A percentile compares a stretch with the other conserved stretches of the same genome.
Conservation (phyloP, 2,113 vertebrate genomes). For the Dromas ardeola region DNA sequence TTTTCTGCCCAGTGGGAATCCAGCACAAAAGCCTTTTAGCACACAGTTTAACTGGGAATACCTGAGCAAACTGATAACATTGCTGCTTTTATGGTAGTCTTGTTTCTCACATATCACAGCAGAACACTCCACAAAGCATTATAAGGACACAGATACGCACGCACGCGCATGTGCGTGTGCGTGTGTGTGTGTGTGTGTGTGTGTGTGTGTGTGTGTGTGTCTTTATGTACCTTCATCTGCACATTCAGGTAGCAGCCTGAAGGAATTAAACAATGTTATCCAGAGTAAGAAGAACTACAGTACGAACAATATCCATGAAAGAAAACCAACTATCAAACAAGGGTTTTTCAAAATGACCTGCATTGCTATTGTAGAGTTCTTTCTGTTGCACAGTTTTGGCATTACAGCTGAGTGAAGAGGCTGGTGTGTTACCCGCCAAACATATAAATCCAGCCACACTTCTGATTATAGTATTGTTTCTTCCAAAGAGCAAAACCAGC, state of each 20-base stretch:
- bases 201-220: neutral
- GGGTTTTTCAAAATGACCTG: neutral
- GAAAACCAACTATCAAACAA: neutral
- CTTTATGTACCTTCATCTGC: neutral
- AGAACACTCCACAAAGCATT: neutral
- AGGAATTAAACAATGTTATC: neutral
- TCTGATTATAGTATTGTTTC: neutral
- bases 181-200: too few species aligned
- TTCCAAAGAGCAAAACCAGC: neutral
- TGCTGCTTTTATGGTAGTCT: conserved; percentile 2
- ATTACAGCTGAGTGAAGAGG: neutral
- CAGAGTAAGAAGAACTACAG: neutral
- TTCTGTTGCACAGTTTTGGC: neutral
- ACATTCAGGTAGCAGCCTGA: neutral
- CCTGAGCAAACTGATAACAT: conserved; percentile 50
- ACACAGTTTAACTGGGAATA: conserved; percentile 46
- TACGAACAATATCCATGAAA: neutral
- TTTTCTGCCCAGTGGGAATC: conserved; percentile 48
- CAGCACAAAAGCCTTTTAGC: conserved; percentile 39
- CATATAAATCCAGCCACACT: neutral
- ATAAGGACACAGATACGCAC: neutral
- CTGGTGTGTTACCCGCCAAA: neutral
- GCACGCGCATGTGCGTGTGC: too few species aligned
- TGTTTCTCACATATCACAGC: neutral
- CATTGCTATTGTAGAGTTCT: neutral